phyloP scores from a whole-genome alignment of 2,113 vertebrate species.

The Plotosus lineatus region DNA sequence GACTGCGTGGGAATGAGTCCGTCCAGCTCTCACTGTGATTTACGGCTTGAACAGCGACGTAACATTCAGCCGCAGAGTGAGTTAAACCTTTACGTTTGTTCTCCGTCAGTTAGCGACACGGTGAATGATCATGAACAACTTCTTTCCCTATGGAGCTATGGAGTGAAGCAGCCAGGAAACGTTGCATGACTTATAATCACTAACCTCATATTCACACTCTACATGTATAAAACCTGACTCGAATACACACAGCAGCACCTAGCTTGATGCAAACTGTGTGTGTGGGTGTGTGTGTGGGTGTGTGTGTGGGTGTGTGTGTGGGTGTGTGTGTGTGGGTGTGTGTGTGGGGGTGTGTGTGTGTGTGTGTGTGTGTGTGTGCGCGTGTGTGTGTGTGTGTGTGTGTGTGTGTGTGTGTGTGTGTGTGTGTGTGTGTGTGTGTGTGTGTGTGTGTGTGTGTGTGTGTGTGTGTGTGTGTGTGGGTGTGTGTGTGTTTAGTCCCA shows the following conservation, averaged over 20 bases:
- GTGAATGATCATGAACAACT: not conserved
- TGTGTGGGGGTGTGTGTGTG: too few species aligned
- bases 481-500: conserved; percentile 72
- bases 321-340: too few species aligned
- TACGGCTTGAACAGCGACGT: conserved; percentile 81
- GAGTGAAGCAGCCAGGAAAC: not conserved
- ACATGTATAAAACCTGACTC: too few species aligned
- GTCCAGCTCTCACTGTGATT: conserved; percentile 77
- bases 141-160: not conserved
- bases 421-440: too few species aligned
- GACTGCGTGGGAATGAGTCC: conserved; percentile 99
- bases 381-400: too few species aligned
- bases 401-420: too few species aligned
- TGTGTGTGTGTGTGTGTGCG: too few species aligned
- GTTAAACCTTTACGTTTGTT: conserved; percentile 18
- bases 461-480: conserved; percentile 4
- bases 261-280: too few species aligned
- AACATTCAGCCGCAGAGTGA: conserved; percentile 69
- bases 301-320: too few species aligned
- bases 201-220: not conserved
- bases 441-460: not conserved
- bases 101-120: not conserved
- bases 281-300: too few species aligned
- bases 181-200: not conserved
- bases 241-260: too few species aligned